Evolutionary conservation across 2,888 invertebrate genomes (phyloP), one percentile per base, ranked within the genome.

Genomic region (Drosophila siamana): DNA sequence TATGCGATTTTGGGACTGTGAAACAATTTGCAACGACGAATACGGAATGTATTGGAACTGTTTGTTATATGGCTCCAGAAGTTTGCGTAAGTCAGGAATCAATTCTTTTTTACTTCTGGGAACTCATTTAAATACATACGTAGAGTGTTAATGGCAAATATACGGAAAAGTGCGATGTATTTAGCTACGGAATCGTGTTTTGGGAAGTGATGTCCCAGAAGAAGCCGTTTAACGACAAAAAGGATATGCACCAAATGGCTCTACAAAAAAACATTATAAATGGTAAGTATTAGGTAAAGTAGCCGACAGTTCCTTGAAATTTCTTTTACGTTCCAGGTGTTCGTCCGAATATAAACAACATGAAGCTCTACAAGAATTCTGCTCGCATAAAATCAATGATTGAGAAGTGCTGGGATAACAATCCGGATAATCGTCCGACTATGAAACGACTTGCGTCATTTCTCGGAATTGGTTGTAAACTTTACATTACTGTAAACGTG

Each of bases 21-120:
- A 48, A 9, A 7, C 3, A 13, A 28, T 9, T 22, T 15, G 26
- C 13, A 26, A 2, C 56, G 3, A 9, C 1, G 8, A 26, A 26
- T 26, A 57, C 56, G 0, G 38, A 2, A 7, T 1, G 8, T 1
- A 4, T 3, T 4, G 56, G 63, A 0, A 63, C 63, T 0, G 4
- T 6, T n/a, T 0, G 2, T 15, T 63, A 63, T 38, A 56, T 43
- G 50, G 63, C 63, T 8, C 63, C 63, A 8, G 63, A 63, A 30
- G 63, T 63, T 16, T 36, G 50, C 28, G 19, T 33, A 13, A 16
- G 33, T 38, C n/a, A n/a, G n/a, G n/a, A n/a, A n/a, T n/a, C n/a
- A n/a, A n/a, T n/a, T n/a, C n/a, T n/a, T n/a, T n/a, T 13, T 16
- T 9, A 0, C 16, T 46, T 36, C 2, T 5, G 9, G 1, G 3